Conservation (phyloP, 2,113 vertebrate genomes). For the Chlorocebus sabaeus region DNA sequence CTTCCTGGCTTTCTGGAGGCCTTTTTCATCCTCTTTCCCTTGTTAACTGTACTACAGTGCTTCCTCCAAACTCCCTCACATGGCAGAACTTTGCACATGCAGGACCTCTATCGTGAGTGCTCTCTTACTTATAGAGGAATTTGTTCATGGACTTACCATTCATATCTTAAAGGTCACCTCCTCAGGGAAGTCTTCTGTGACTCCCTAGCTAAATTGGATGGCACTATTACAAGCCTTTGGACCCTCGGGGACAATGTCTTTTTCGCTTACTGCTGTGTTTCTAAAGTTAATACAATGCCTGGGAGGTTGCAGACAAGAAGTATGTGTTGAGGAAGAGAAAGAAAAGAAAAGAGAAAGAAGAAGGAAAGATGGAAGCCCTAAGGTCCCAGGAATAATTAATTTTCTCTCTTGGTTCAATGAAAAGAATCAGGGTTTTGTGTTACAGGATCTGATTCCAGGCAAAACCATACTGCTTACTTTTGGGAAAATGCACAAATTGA, state of each 20-base stretch:
- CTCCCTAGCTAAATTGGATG: not conserved
- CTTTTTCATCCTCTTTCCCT: not conserved
- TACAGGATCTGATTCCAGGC: not conserved
- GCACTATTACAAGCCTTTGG: not conserved
- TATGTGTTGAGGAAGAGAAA: not conserved
- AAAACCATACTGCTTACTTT: not conserved
- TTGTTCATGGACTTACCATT: not conserved
- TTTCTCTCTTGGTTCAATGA: not conserved
- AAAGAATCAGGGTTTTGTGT: not conserved
- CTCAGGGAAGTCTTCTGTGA: not conserved
- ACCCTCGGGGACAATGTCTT: not conserved
- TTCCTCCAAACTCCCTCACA: accelerated
- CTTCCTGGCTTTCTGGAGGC: not conserved
- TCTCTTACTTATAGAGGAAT: not conserved
- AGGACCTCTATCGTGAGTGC: not conserved
- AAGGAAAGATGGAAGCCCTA: not conserved
- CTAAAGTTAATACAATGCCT: not conserved
- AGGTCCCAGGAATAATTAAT: not conserved
- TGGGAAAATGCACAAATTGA: not conserved
- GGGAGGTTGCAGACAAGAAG: too few relatives aligned
- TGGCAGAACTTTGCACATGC: not conserved
- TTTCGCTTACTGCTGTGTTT: not conserved
- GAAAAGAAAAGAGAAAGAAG: not conserved
- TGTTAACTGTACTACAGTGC: not conserved
- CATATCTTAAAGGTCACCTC: not conserved